Percentiles rank a stretch among this genome's conserved stretches.
Conservation (phyloP, 2,113 vertebrate genomes). For the Leptocoma aspasia region DNA sequence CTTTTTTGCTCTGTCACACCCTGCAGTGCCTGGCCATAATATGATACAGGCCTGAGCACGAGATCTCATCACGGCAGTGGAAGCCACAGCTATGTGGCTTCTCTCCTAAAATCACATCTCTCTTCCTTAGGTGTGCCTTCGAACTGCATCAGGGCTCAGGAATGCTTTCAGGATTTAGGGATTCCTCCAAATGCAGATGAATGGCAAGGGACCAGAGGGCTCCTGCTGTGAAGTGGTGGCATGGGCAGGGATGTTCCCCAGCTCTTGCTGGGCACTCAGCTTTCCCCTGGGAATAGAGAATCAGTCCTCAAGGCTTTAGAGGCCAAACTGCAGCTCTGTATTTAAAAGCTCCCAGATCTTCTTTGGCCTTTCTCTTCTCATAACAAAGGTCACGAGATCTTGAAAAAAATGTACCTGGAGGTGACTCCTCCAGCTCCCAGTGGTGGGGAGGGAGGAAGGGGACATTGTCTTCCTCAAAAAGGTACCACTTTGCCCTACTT, state of each 20-base stretch:
- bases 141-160: neutral
- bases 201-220: neutral
- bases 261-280: neutral
- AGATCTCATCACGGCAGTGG: neutral
- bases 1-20: neutral
- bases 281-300: neutral
- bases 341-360: neutral
- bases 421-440: neutral
- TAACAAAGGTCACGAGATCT: neutral
- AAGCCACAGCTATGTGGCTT: constrained; percentile 26
- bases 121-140: constrained; percentile 16
- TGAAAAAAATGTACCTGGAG: neutral
- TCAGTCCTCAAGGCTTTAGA: neutral
- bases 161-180: neutral
- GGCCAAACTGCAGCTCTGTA: neutral
- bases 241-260: neutral
- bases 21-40: neutral
- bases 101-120: neutral
- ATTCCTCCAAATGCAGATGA: neutral
- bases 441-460: neutral
- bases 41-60: neutral
- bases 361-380: neutral
- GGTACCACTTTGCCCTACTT: neutral
- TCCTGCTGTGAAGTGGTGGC: neutral
- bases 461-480: neutral